Conservation (phyloP, 35 echinoderm and acorn worm genomes). For the Acanthaster planci region DNA sequence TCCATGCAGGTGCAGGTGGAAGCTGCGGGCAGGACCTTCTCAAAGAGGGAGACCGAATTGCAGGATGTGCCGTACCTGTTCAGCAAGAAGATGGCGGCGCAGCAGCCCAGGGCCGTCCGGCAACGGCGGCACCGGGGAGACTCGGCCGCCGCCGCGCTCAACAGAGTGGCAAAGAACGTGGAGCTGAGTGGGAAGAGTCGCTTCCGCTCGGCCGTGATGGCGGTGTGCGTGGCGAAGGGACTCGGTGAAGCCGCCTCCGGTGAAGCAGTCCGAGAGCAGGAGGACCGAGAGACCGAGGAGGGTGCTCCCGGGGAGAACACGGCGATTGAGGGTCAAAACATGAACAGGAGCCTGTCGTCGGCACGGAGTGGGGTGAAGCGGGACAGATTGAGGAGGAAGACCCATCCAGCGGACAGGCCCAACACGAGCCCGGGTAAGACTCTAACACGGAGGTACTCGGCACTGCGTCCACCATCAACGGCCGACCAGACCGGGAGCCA, state of each 20-base stretch:
- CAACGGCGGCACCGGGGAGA: neutral
- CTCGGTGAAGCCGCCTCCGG: neutral
- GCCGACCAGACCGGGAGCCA: neutral
- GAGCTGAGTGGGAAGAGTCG: neutral
- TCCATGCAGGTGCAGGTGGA: slow-evolving; percentile 16
- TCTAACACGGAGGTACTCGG: neutral
- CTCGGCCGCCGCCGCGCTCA: slow-evolving; percentile 1
- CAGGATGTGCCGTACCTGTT: neutral
- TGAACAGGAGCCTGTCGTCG: too few relatives aligned
- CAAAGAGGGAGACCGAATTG: neutral
- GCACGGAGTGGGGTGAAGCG: neutral
- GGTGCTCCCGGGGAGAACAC: neutral
- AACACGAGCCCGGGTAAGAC: slow-evolving; percentile 4
- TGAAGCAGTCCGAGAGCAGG: neutral
- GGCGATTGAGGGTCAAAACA: neutral
- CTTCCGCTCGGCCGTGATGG: slow-evolving; percentile 16
- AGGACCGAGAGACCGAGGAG: neutral
- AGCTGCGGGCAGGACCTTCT: neutral
- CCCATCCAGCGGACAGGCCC: neutral
- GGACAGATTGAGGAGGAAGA: neutral
- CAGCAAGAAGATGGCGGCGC: neutral
- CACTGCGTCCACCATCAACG: neutral
- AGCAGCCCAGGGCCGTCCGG: neutral
- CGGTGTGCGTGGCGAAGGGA: slow-evolving; percentile 5
- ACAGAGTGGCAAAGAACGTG: neutral